Percentiles rank a stretch among this genome's conserved stretches.
phyloP scores from a whole-genome alignment of 2,113 vertebrate genomes.

The Lepus timidus region DNA sequence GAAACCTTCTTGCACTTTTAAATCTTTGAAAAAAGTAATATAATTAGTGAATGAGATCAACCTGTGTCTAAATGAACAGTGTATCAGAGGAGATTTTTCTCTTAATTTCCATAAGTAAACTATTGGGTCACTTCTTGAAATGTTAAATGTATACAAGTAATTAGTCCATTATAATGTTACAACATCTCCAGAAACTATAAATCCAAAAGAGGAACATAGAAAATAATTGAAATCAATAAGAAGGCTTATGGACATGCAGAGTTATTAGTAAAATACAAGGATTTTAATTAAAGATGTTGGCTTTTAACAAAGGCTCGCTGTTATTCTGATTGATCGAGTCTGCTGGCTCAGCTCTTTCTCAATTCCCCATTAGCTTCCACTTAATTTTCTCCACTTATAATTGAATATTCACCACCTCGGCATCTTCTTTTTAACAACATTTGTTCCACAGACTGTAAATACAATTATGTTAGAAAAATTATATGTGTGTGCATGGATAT shows the following conservation, averaged over 20 bases:
- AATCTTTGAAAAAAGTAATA: neutral
- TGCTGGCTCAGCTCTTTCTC: constrained; percentile 83
- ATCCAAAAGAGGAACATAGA: constrained; percentile 70
- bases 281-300: constrained; percentile 88
- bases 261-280: constrained; percentile 86
- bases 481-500: neutral
- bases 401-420: constrained; percentile 70
- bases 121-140: neutral
- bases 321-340: constrained; percentile 79
- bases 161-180: constrained; percentile 70
- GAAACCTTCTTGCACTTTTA: neutral
- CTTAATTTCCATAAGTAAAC: constrained; percentile 5
- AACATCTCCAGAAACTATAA: constrained; percentile 72
- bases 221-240: constrained; percentile 88
- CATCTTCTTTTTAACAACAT: constrained; percentile 73
- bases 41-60: neutral
- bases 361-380: neutral
- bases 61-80: neutral
- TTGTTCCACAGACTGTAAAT: constrained; percentile 73
- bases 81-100: neutral
- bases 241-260: constrained; percentile 80
- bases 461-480: constrained; percentile 50
- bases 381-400: constrained; percentile 71
- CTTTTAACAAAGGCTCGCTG: constrained; percentile 77
- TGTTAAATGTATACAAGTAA: constrained; percentile 62